Conservation (phyloP, 2,888 invertebrate genomes). For the Reticulitermes lucifugus region DNA sequence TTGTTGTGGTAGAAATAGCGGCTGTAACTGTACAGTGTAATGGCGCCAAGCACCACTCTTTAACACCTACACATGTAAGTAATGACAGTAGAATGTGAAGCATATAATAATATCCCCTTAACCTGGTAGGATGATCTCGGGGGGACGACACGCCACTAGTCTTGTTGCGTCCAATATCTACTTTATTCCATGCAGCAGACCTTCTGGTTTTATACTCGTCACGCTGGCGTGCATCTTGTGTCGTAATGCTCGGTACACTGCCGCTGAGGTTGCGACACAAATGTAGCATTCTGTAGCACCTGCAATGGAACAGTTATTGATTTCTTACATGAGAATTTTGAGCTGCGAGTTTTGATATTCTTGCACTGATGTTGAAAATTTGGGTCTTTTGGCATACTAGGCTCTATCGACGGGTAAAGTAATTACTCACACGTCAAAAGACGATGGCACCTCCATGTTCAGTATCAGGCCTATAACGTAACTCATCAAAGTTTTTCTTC, state of each 20-base stretch:
- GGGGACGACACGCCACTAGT: not conserved
- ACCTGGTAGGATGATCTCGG: not conserved
- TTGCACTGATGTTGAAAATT: too few species aligned
- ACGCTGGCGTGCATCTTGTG: not conserved
- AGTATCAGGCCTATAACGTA: too few species aligned
- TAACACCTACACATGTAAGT: constrained; percentile 4
- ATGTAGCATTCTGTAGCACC: too few species aligned
- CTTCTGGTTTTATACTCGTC: not conserved
- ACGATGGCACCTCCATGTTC: too few species aligned
- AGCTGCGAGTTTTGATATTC: too few species aligned
- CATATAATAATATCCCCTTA: constrained; percentile 4
- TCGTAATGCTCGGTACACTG: not conserved
- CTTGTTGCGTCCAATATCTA: not conserved
- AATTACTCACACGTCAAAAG: too few species aligned
- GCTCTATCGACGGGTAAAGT: too few species aligned
- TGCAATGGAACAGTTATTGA: too few species aligned
- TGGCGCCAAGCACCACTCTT: not conserved
- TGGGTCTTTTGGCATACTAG: too few species aligned
- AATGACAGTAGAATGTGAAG: constrained; percentile 18
- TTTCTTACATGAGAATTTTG: too few species aligned
- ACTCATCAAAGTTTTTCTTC: too few species aligned
- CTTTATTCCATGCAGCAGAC: not conserved
- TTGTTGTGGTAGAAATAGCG: not conserved
- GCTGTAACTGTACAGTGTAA: constrained; percentile 5
- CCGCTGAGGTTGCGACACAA: too few species aligned